Conservation (phyloP, 2,797 vertebrate species). For the Hylomyscus alleni region DNA sequence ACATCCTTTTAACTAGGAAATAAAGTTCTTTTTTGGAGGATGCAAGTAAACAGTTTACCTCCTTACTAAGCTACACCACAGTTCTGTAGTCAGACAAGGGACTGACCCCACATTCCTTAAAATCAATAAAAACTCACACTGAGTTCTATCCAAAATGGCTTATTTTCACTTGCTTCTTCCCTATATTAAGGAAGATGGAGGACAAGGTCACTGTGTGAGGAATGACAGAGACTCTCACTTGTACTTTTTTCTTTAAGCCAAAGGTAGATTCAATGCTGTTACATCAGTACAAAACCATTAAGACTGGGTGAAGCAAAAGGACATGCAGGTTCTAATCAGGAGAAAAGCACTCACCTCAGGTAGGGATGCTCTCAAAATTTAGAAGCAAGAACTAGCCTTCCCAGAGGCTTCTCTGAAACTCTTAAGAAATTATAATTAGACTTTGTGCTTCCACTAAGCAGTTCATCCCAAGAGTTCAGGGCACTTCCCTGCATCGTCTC, state of each 20-base stretch:
- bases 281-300: not conserved
- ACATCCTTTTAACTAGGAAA: not conserved
- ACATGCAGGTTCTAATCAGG: not conserved
- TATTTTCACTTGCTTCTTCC: not conserved
- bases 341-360: not conserved
- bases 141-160: not conserved
- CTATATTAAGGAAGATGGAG: not conserved
- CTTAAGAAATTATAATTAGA: slow-evolving; percentile 71
- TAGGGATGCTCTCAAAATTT: slow-evolving; percentile 26
- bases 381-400: slow-evolving; percentile 61
- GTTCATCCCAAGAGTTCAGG: slow-evolving; percentile 53
- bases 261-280: not conserved
- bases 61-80: not conserved
- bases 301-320: not conserved
- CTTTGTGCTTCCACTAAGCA: slow-evolving; percentile 37
- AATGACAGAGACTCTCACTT: not conserved
- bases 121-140: not conserved
- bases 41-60: not conserved
- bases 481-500: slow-evolving; percentile 46
- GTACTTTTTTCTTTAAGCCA: not conserved
- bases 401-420: slow-evolving; percentile 64
- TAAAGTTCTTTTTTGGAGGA: not conserved
- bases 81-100: not conserved
- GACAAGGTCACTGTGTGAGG: not conserved
- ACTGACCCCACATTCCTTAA: not conserved